Evolutionary conservation across 2,797 vertebrate species (phyloP).

Genomic region (Clarias pachynema): DNA sequence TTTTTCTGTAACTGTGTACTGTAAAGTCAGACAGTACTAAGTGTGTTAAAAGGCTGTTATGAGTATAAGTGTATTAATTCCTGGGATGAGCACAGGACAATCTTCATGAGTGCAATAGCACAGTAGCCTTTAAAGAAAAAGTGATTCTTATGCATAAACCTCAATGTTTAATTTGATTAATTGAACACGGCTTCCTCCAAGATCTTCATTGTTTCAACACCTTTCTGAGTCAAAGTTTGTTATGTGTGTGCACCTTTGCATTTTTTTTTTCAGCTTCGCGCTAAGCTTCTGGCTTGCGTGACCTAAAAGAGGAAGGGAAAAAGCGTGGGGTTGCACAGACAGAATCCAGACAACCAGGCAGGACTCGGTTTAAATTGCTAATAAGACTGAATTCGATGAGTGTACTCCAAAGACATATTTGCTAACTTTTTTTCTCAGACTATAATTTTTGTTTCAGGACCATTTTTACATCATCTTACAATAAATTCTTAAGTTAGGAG

Average conservation of each 20-base stretch:
- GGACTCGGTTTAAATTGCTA: background rate
- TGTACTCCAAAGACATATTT: background rate
- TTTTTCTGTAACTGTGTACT: background rate
- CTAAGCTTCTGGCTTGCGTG: slow-evolving; percentile 22
- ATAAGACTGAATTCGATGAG: background rate
- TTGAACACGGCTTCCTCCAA: background rate
- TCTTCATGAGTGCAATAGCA: background rate
- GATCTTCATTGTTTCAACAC: background rate
- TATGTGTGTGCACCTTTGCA: background rate
- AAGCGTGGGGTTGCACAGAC: slow-evolving; percentile 42
- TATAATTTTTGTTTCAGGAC: background rate
- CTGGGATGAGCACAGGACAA: background rate
- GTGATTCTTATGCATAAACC: background rate
- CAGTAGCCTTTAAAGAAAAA: background rate
- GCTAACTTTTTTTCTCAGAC: background rate
- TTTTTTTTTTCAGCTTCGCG: slow-evolving; percentile 25
- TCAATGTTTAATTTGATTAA: background rate
- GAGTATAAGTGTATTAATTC: background rate
- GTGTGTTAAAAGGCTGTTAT: background rate
- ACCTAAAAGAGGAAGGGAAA: slow-evolving; percentile 62
- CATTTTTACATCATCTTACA: background rate
- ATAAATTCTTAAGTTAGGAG: background rate
- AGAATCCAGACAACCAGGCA: slow-evolving; percentile 36
- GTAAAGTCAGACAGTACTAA: background rate
- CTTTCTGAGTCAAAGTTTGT: background rate